Base-by-base conservation (phyloP, 1,140 invertebrate genomes). In the Nixonia krombeini region DNA sequence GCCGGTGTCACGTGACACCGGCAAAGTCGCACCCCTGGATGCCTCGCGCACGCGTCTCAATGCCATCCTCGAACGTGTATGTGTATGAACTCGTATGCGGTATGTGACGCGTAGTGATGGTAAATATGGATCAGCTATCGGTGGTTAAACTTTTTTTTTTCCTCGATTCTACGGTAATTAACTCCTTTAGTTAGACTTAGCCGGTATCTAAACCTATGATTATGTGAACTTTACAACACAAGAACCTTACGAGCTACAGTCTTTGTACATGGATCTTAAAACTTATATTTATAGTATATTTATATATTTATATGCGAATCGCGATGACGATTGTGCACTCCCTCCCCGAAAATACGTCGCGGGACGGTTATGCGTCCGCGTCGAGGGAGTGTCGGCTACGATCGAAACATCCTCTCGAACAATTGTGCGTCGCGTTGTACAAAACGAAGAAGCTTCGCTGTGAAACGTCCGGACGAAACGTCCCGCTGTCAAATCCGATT, bases 161-260 rank as follows among this genome's bases (percentile, higher is more conserved):
- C n/a, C n/a, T 81, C 75, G 74, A 69, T 76, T 80, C 80, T 82
- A 82, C 76, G 70, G n/a, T 77, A 67, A 71, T 79, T 72, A 63
- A 65, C 59, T 72, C 65, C 28, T 70, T 71, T 66, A 75, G 62
- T 47, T 70, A 70, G 68, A 70, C 70, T 76, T 79, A 77, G 72
- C 73, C 75, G 67, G 72, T 83, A 83, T 71, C 79, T 84, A 85
- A 79, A 81, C 73, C 82, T 84, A 85, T 82, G 81, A 82, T 84
- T 84, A 84, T 79, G 80, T 85, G 79, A 84, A 84, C 78, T 85
- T 85, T 85, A 84, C 82, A 84, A 85, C 82, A 85, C 82, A 85
- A 84, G 80, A 80, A 79, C 70, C 79, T 84, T 81, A 84, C 70
- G 65, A 78, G 78, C 71, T 82, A 81, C 78, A 83, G 77, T 81